Conservation (phyloP, 2,888 invertebrate species). For the Melieria picta region DNA sequence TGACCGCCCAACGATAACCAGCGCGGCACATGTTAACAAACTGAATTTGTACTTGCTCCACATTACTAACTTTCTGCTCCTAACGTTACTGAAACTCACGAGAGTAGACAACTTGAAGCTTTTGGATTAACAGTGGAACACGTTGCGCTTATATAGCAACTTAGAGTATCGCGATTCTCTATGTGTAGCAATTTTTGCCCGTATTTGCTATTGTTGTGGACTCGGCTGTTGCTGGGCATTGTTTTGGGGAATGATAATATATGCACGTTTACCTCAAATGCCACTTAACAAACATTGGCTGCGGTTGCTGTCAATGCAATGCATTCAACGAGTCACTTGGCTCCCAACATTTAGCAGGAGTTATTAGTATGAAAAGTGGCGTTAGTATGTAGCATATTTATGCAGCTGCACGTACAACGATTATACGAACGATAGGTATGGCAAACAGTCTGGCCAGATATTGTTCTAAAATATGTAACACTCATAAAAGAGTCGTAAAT, state of each 20-base stretch:
- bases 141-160: neutral
- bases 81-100: neutral
- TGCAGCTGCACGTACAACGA: slow-evolving; percentile 54
- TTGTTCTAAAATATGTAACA: too few relatives aligned
- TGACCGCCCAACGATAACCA: neutral
- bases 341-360: neutral
- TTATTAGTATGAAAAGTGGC: neutral
- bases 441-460: too few relatives aligned
- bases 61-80: neutral
- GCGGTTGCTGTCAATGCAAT: neutral
- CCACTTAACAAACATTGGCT: neutral
- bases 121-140: neutral
- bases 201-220: neutral
- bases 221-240: neutral
- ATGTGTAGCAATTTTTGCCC: neutral
- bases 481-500: too few relatives aligned
- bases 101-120: neutral
- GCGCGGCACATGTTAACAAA: neutral
- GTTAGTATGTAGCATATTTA: slow-evolving; percentile 44
- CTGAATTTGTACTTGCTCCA: neutral
- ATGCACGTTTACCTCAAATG: slow-evolving; percentile 1
- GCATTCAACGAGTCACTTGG: neutral
- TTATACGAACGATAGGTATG: neutral
- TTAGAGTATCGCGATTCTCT: neutral
- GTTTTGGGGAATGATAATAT: neutral